Percentiles rank a stretch among this genome's conserved stretches.
Evolutionary conservation across 2,797 vertebrate species (phyloP).

Genomic region (Anguilla pacifica): DNA sequence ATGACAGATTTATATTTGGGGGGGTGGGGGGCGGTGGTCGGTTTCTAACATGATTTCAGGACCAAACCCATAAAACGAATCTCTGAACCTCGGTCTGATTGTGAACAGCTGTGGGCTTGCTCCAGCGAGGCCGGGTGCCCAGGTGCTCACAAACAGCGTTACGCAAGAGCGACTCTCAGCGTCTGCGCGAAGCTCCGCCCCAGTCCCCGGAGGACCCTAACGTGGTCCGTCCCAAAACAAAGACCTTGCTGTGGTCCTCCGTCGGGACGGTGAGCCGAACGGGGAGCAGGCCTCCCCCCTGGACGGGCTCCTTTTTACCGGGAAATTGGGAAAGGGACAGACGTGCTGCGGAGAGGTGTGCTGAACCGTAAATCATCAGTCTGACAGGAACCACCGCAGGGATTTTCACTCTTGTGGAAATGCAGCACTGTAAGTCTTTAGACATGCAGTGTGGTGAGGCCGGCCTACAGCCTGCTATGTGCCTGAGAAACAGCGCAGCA

Average conservation of each 20-base stretch:
- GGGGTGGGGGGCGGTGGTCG: constrained; percentile 27
- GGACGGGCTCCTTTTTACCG: no score
- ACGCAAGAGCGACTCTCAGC: neutral
- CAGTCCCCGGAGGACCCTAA: neutral
- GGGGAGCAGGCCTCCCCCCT: neutral
- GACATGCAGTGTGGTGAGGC: neutral
- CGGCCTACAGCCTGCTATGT: no score
- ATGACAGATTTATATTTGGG: constrained; percentile 3
- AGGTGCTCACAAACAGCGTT: constrained; percentile 15
- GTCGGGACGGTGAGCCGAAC: neutral
- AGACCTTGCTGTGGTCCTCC: neutral
- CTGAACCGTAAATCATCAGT: neutral
- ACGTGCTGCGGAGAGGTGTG: neutral
- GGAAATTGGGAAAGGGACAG: neutral
- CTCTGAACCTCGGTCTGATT: constrained; percentile 48
- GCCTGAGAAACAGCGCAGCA: neutral
- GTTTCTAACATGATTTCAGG: constrained; percentile 29
- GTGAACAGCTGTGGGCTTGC: constrained; percentile 56
- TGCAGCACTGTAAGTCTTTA: neutral
- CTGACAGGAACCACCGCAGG: neutral
- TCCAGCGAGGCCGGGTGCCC: constrained; percentile 17
- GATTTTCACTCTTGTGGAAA: neutral
- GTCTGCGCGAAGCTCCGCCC: neutral
- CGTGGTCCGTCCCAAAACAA: neutral
- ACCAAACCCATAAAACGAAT: constrained; percentile 48